Evolutionary conservation across 1,140 invertebrate species (phyloP), one percentile per base, ranked within the genome.

Genomic region (Colletes gigas): DNA sequence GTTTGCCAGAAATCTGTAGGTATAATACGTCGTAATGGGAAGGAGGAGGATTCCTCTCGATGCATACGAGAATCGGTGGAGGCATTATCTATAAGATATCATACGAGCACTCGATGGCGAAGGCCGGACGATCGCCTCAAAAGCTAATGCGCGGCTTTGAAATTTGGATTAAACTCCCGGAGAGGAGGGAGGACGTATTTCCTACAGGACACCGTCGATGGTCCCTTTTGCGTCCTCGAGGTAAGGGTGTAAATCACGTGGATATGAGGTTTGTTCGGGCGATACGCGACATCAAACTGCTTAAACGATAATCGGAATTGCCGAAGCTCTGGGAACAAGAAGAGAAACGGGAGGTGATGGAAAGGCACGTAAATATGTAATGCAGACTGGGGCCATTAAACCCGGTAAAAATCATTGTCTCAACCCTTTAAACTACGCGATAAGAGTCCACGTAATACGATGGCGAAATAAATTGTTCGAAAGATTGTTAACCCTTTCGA

Each of bases 81-180:
- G 67, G 59, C 69, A 82, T 85, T 84, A 85, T 80, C 57, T 76
- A 60, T 21, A 21, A 75, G 74, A 77, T 55, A n/a, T 59, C n/a
- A 12, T 77, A 60, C 4, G 73, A 75, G 50, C 52, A 82, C 69
- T 21, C 50, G 52, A 14, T 57, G 41, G 30, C 54, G 60, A 15
- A 60, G 59, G 63, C 54, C 39, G 59, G 62, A 41, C 57, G 63
- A 83, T 57, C 63, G 71, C 68, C 73, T 90, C 88, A 89, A 89
- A 89, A 85, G 87, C 82, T 82, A 84, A 84, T 81, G 69, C 75
- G 84, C 84, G 66, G 79, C 88, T 89, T 84, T 84, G 87, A 86
- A 90, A 88, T 90, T 90, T 89, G 85, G 87, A 90, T 89, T 89
- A 89, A 30, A 85, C 78, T 69, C 72, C 30, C 47, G 21, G n/a